Percentiles rank a stretch among this genome's conserved stretches.
phyloP scores from a whole-genome alignment of 2,113 vertebrate genomes.

The Ammospiza caudacuta region DNA sequence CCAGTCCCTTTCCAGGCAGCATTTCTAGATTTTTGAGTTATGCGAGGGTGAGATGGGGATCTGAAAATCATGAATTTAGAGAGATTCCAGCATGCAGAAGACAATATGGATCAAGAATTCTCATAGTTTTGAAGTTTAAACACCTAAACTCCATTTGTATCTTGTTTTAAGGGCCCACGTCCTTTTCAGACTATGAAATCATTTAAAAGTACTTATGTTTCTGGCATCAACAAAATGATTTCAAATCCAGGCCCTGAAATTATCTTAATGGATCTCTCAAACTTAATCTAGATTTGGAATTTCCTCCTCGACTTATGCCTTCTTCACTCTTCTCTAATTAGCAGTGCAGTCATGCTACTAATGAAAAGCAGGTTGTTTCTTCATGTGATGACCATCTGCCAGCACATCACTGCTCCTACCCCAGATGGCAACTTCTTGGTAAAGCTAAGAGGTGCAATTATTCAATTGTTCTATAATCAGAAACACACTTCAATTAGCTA shows the following conservation, averaged over 20 bases:
- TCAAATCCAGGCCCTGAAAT: background rate
- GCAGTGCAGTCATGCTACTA: background rate
- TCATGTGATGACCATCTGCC: slow-evolving; percentile 14
- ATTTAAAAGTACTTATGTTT: background rate
- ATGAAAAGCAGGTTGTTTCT: slow-evolving; percentile 10
- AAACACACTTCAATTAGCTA: background rate
- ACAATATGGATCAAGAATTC: background rate
- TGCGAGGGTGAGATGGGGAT: background rate
- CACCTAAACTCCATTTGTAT: background rate
- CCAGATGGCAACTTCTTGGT: slow-evolving; percentile 35
- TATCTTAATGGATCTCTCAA: background rate
- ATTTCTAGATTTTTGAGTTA: background rate
- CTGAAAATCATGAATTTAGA: background rate
- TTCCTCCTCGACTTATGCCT: background rate
- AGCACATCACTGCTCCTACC: background rate
- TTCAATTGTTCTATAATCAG: slow-evolving; percentile 17
- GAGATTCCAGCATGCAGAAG: background rate
- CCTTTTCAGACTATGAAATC: background rate
- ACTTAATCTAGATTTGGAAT: background rate
- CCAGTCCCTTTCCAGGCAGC: background rate
- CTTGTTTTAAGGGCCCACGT: background rate
- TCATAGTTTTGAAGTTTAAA: background rate
- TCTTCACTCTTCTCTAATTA: slow-evolving; percentile 22
- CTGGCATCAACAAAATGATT: background rate
- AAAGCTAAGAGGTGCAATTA: slow-evolving; percentile 13